Conservation (phyloP, 2,888 invertebrate genomes). For the Rapana venosa region DNA sequence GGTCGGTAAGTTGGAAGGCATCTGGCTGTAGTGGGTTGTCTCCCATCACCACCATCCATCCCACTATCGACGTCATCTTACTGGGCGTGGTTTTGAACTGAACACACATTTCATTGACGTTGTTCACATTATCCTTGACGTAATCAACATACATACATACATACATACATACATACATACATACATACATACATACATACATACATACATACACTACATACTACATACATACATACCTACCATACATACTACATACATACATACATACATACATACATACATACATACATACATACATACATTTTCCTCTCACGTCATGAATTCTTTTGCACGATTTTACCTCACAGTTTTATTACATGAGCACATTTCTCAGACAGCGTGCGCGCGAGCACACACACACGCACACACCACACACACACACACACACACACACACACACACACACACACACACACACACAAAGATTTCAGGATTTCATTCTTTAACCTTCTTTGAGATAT, state of each 20-base stretch:
- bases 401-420: too few species aligned
- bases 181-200: neutral
- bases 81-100: slow-evolving; percentile 92
- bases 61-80: slow-evolving; percentile 89
- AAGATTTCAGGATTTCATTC: too few species aligned
- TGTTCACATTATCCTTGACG: too few species aligned
- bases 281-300: neutral
- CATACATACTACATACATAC: too few species aligned
- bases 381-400: slow-evolving; percentile 1
- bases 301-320: neutral
- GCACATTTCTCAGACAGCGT: too few species aligned
- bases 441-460: neutral
- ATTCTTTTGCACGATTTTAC: too few species aligned
- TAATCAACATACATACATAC: neutral
- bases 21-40: slow-evolving; percentile 87
- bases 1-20: slow-evolving; percentile 90
- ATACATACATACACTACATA: slow-evolving; percentile 8
- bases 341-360: too few species aligned
- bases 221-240: neutral
- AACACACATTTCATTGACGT: slow-evolving; percentile 20
- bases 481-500: too few species aligned
- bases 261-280: neutral
- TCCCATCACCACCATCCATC: slow-evolving; percentile 88
- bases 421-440: neutral
- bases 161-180: neutral